These are phyloP conservation scores for Rana temporaria DNA, from an alignment of 2,113 vertebrate species.

Conservation along the genomic window DNA sequence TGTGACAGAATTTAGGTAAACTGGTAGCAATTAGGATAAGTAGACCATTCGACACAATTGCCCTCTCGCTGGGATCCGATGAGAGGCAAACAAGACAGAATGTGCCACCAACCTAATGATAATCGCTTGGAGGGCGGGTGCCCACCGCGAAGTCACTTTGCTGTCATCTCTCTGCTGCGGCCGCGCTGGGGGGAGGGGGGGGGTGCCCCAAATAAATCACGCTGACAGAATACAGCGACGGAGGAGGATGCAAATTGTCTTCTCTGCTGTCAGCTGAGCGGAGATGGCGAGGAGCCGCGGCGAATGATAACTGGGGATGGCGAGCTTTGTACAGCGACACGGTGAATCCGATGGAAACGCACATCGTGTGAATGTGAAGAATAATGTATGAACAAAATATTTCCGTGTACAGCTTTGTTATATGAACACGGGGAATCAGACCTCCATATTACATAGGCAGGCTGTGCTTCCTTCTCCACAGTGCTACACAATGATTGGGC, in stretches of 20 bases:
- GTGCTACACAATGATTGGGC: no score
- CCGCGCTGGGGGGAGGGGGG: no score
- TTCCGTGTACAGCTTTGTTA: no score
- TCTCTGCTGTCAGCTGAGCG: not conserved
- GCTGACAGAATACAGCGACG: not conserved
- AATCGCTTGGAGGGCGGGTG: constrained; percentile 11
- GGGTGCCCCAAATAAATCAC: constrained; percentile 36
- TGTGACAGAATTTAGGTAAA: constrained; percentile 52
- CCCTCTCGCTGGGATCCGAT: constrained; percentile 42
- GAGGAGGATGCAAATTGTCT: not conserved
- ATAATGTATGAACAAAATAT: no score
- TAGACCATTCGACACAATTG: constrained; percentile 33
- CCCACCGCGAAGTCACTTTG: not conserved
- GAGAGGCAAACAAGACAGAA: constrained; percentile 34
- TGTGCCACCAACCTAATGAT: constrained; percentile 27
- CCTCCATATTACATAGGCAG: no score
- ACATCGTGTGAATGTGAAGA: no score
- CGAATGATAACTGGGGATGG: no score
- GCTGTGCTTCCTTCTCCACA: no score
- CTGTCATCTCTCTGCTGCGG: constrained; percentile 25
- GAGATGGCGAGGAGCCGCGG: not conserved
- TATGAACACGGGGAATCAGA: no score
- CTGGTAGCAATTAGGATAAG: constrained; percentile 47
- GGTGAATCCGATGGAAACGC: no score
- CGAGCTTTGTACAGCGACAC: no score